A percentile compares a stretch with the other conserved stretches of the same genome.
phyloP scores from a whole-genome alignment of 2,113 vertebrate species.

The Halcyon malimbica region DNA sequence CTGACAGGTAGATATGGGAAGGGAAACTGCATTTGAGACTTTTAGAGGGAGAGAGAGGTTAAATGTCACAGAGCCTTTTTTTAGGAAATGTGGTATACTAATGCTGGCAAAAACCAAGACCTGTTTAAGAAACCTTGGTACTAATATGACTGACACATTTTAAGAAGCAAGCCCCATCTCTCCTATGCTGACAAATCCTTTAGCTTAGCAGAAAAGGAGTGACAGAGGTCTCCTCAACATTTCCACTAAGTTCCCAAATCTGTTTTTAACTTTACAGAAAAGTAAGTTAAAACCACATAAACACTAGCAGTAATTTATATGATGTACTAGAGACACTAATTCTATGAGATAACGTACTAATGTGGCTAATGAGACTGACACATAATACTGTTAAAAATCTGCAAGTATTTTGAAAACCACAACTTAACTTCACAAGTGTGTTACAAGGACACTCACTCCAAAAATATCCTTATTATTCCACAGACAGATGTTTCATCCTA shows the following conservation, averaged over 20 bases:
- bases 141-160: accelerated
- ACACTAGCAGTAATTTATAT: too few species aligned
- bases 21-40: not conserved
- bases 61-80: not conserved
- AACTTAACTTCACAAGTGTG: not conserved
- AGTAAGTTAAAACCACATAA: not conserved
- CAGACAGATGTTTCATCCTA: not conserved
- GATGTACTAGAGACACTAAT: not conserved
- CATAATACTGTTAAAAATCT: not conserved
- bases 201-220: not conserved
- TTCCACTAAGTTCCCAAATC: not conserved
- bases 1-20: not conserved
- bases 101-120: not conserved
- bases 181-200: not conserved
- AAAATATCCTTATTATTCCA: not conserved
- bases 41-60: not conserved
- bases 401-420: not conserved
- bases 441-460: not conserved
- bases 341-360: not conserved
- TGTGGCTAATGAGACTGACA: not conserved
- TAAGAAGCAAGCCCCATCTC: not conserved
- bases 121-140: not conserved
- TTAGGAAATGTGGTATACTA: not conserved
- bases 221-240: not conserved
- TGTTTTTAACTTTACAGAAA: not conserved